Base-by-base conservation (phyloP, 2,797 vertebrate genomes). In the Myripristis jacobus region DNA sequence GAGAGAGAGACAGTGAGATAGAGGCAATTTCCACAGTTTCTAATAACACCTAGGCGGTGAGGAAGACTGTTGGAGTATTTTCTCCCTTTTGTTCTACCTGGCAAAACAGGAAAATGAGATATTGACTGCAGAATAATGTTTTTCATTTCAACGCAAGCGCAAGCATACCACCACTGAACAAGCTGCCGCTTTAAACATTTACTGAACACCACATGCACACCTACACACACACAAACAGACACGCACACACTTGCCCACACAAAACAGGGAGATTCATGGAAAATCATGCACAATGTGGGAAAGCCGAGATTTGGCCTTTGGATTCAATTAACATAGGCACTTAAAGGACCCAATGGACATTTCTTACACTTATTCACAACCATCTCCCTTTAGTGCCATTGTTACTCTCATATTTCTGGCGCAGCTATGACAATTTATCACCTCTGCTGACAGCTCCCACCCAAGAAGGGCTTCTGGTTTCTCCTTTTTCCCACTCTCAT, bases 91-190 rank as follows among this genome's bases (percentile, higher is more conserved):
- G 87, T 90, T 92, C 86, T 90, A 90, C 88, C 80, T 84, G 85
- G 81, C 71, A 87, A 83, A 91, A 90, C 87, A 88, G 74, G 84
- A 82, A 87, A 89, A 93, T 91, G 80, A 84, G 80, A 80, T 88
- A 92, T 92, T 90, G 89, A 92, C 82, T 83, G 36, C 47, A 71
- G 78, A 85, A 89, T 87, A 82, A 82, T 82, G 73, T 75, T 86
- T 89, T 87, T 82, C 71, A 82, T 86, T 86, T 80, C 54, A 62
- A 8, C 8, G 1, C 81, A 83, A 86, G 65, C 74, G 57, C 21
- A 52, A 44, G 24, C 38, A 62, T 57, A 21, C 21, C 31, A 29
- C 16, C 18, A 3, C 18, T 58, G 60, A 84, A 66, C 13, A 58
- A 74, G 29, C 52, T 47, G 44, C 53, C 66, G 62, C 67, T 71